Conservation (phyloP, 2,888 invertebrate genomes). For the Aphidius colemani region DNA sequence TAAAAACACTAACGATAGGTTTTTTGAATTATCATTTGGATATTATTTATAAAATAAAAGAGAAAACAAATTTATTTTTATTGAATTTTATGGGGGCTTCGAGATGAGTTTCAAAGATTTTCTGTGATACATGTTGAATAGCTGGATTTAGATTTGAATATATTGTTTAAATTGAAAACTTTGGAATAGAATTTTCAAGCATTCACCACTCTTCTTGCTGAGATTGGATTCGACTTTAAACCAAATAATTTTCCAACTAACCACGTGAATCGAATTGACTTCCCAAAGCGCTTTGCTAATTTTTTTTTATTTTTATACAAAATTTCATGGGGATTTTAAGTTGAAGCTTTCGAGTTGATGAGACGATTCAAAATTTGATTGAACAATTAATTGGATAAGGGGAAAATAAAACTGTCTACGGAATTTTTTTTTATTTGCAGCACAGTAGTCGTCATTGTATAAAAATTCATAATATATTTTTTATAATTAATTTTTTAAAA, state of each 20-base stretch:
- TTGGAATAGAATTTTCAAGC: constrained; percentile 15
- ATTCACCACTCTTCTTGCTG: constrained; percentile 15
- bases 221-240: constrained; percentile 17
- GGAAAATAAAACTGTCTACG: not conserved
- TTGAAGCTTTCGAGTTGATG: not conserved
- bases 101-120: not conserved
- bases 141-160: constrained; percentile 2
- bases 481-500: no score
- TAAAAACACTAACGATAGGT: no score
- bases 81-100: no score
- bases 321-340: not conserved
- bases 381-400: constrained; percentile 15
- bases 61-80: no score
- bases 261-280: constrained; percentile 20
- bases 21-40: no score
- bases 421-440: not conserved
- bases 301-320: not conserved
- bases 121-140: not conserved
- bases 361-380: constrained; percentile 4
- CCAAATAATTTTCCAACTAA: constrained; percentile 25
- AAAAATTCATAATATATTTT: no score
- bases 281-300: not conserved
- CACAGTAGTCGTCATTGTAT: no score
- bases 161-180: constrained; percentile 21
- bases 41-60: no score